Evolutionary conservation across 2,113 vertebrate genomes (phyloP).

Genomic region (Phocoena sinus): DNA sequence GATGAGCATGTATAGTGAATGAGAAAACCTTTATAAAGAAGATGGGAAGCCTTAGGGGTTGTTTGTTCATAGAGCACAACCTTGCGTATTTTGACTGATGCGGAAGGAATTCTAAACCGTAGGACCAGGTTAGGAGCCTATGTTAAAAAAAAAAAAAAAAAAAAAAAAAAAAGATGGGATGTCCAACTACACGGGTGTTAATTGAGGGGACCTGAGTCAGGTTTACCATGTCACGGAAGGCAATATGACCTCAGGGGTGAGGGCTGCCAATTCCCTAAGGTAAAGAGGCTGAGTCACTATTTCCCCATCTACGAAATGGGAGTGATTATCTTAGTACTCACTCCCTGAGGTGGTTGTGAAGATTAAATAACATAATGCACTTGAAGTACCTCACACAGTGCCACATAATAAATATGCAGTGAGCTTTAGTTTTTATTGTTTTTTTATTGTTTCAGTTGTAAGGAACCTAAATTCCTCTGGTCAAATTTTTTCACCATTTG

Average conservation of each 20-base stretch:
- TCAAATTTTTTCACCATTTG: background rate
- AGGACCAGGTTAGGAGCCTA: background rate
- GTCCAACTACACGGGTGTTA: background rate
- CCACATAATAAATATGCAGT: no score
- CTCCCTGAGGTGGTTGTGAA: background rate
- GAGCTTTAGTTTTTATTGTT: background rate
- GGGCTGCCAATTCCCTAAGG: background rate
- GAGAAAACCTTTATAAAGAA: background rate
- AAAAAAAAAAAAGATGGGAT: background rate
- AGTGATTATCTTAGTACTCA: background rate
- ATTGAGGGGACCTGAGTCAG: background rate
- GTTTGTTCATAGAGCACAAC: background rate
- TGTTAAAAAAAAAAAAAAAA: background rate
- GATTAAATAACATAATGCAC: background rate
- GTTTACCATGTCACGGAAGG: background rate
- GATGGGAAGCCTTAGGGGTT: background rate
- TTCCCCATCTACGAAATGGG: background rate
- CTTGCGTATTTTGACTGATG: background rate
- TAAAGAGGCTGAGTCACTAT: background rate
- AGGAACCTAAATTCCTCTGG: background rate
- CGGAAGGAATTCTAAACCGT: background rate
- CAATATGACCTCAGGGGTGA: background rate
- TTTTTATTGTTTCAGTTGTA: background rate
- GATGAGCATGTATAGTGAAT: background rate
- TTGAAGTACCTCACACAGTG: background rate